Evolutionary conservation across 2,113 vertebrate species (phyloP), one percentile per base, ranked within the genome.

Genomic region (Poecilia latipinna): DNA sequence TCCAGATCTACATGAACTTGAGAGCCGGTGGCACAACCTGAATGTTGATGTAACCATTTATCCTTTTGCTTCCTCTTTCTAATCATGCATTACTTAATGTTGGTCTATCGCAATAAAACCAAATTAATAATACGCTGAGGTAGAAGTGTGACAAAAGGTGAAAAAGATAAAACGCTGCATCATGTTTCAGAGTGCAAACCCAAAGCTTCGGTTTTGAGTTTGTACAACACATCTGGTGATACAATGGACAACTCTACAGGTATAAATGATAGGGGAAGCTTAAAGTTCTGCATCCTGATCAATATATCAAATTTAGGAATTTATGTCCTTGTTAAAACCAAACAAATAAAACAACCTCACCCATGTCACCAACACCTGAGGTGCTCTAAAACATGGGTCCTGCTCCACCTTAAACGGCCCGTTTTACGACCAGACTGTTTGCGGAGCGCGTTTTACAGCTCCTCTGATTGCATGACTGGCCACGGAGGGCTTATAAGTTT

Each of bases 351-450:
- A 65, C 76, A 51, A 2, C 24, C 39, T 72, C 10, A 8, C n/a
- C 11, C 2, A 17, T 33, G 10, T 54, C 12, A n/a, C 1, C 6
- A 35, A 4, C 33, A 62, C 12, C 60, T 15, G 28, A 32, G 8
- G 2, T 2, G 6, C 29, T 79, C 13, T 37, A 24, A 48, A 69
- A 75, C 28, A 24, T 31, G 28, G 44, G 39, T 68, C 64, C 65
- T 44, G 74, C 63, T 68, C 26, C 8, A 0, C 32, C 71, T 74
- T 92, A 92, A 93, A 88, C 5, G 65, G 79, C 67, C 65, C 17
- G 6, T 77, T 92, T 93, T 92, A 92, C 77, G 13, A 70, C 13
- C 0, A 8, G 51, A 2, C 51, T 82, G 88, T 92, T 92, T 89
- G 83, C 54, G 72, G 71, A 84, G 72, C 66, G 37, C 12, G 3